Evolutionary conservation across 2,113 vertebrate genomes (phyloP), one percentile per base, ranked within the genome.

Genomic region (Seriola rivoliana): DNA sequence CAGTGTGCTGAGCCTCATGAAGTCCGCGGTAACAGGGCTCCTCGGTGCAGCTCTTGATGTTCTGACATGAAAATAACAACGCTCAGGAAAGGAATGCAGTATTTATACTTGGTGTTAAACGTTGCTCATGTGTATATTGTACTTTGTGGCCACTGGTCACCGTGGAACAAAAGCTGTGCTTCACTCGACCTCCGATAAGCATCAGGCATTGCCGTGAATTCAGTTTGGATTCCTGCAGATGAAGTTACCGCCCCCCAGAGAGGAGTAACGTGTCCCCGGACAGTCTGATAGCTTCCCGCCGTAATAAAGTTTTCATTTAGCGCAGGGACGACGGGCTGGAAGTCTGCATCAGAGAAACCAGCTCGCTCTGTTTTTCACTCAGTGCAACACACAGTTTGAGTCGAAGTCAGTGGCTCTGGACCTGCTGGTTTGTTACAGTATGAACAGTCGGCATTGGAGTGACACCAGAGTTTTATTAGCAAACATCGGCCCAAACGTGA

Each of bases 181-280:
- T 29, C 29, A 29, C 29, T 29, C 29, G 29, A 29, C 29, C 34
- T 36, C 34, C 34, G 6, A 36, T 36, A 36, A 8, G 17, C 48
- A 8, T 5, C 17, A 7, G 17, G 48, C 14, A 19, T 50, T 16
- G 17, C 16, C 17, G 2, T 54, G 32, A 29, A 25, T 44, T n/a
- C 25, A n/a, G 16, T 74, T 58, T 29, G 29, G 29, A 29, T 29
- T 29, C 29, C 29, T 29, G 64, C 60, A 25, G 69, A 65, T 62
- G 73, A 72, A 48, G 69, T 70, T 52, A 16, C 10, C 36, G 54
- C 36, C 19, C 60, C 67, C n/a, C 71, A 57, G 71, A 67, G 67
- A 75, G 60, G 25, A 11, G 32, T 58, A 68, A 64, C 1, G 48
- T 44, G 42, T 77, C 69, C 64, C 73, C 12, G 8, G 29, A 60